Percentiles rank a stretch among this genome's conserved stretches.
phyloP scores from a whole-genome alignment of 2,113 vertebrate species.

The Isurus oxyrinchus region DNA sequence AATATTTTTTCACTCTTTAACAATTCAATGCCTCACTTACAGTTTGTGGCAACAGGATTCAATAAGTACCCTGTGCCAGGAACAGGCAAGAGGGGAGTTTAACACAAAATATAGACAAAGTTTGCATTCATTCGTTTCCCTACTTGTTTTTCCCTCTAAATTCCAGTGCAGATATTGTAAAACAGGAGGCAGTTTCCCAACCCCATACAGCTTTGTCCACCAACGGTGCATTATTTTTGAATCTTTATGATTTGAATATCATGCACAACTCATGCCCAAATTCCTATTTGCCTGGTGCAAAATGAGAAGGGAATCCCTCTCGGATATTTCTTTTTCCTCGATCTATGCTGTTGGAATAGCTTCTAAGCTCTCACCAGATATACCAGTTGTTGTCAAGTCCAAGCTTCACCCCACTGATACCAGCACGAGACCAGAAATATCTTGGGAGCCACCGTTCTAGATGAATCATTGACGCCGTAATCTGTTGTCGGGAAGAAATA shows the following conservation, averaged over 20 bases:
- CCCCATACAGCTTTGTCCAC: not conserved
- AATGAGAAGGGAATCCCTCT: not conserved
- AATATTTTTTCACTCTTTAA: not conserved
- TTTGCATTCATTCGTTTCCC: not conserved
- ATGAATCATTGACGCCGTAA: slow-evolving; percentile 6
- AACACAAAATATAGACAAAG: not conserved
- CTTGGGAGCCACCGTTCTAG: slow-evolving; percentile 17
- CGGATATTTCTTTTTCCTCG: not conserved
- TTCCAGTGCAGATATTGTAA: not conserved
- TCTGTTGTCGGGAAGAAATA: not conserved
- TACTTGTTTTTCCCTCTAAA: not conserved
- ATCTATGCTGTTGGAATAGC: not conserved
- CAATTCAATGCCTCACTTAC: not conserved
- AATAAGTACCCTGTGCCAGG: not conserved
- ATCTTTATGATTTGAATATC: not conserved
- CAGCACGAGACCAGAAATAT: slow-evolving; percentile 19
- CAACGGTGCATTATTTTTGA: not conserved
- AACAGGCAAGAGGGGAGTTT: not conserved
- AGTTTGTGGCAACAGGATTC: not conserved
- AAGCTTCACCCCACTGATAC: not conserved
- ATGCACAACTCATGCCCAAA: not conserved
- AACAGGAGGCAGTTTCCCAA: not conserved
- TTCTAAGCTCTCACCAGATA: slow-evolving; percentile 8
- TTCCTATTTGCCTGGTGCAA: not conserved
- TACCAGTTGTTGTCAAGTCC: slow-evolving; percentile 30